These are phyloP conservation scores for Cyanoderma ruficeps DNA, from an alignment of 2,113 vertebrate species.

Conservation along the genomic window DNA sequence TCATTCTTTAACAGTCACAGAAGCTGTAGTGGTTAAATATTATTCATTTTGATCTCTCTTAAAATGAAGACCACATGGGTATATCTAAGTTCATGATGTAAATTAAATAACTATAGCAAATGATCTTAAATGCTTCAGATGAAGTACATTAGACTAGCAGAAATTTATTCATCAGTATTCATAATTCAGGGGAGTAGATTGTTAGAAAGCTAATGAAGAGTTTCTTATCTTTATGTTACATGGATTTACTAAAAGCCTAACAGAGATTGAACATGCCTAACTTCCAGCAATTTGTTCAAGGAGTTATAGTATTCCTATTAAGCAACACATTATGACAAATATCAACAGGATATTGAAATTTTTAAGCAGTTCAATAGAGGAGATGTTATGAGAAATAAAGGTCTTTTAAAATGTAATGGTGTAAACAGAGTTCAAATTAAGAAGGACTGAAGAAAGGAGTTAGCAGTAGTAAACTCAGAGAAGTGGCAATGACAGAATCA, in stretches of 20 bases:
- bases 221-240: neutral
- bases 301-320: neutral
- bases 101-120: conserved; percentile 31
- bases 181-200: neutral
- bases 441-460: neutral
- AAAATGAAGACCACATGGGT: neutral
- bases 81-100: neutral
- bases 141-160: neutral
- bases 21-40: neutral
- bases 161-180: neutral
- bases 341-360: neutral
- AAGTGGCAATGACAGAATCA: neutral
- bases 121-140: conserved; percentile 9
- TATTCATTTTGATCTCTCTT: neutral
- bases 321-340: neutral
- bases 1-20: neutral
- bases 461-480: neutral
- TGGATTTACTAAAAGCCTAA: conserved; percentile 20
- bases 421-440: neutral
- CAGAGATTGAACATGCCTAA: neutral
- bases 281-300: neutral
- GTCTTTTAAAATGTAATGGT: neutral
- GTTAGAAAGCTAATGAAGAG: conserved; percentile 23
- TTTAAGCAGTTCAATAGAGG: neutral
- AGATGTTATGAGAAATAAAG: neutral